These are phyloP conservation scores for Squalus acanthias DNA, from an alignment of 2,797 vertebrate species.

Conservation along the genomic window DNA sequence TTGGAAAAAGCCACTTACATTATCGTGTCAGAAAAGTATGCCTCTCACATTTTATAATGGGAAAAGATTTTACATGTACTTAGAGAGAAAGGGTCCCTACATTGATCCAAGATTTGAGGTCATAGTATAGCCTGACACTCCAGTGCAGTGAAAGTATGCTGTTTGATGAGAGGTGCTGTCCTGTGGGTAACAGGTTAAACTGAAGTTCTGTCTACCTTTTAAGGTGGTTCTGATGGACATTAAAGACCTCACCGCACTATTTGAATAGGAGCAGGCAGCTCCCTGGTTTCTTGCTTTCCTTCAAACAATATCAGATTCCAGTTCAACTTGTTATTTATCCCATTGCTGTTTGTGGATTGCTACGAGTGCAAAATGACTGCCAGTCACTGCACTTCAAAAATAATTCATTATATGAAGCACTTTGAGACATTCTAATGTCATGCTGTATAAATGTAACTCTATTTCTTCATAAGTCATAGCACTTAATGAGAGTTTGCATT, in stretches of 20 bases:
- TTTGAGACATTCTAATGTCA: background rate
- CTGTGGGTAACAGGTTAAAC: background rate
- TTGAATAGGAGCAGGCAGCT: background rate
- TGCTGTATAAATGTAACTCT: background rate
- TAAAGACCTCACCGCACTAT: background rate
- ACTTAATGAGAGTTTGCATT: background rate
- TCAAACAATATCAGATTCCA: background rate
- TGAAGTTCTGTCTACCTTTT: background rate
- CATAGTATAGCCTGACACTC: background rate
- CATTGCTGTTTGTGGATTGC: background rate
- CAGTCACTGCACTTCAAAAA: background rate
- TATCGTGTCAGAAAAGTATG: background rate
- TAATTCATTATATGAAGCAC: background rate
- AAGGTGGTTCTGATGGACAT: too few species aligned
- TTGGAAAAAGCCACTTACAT: background rate
- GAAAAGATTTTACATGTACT: background rate
- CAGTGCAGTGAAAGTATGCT: too few species aligned
- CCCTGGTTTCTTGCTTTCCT: background rate
- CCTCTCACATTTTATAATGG: background rate
- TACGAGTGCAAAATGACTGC: background rate
- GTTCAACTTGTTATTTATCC: background rate
- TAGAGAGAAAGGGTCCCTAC: background rate
- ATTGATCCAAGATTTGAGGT: background rate
- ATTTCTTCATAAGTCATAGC: background rate
- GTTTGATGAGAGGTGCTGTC: background rate